Evolutionary conservation across 2,113 vertebrate genomes (phyloP), one percentile per base, ranked within the genome.

Genomic region (Lepus timidus): DNA sequence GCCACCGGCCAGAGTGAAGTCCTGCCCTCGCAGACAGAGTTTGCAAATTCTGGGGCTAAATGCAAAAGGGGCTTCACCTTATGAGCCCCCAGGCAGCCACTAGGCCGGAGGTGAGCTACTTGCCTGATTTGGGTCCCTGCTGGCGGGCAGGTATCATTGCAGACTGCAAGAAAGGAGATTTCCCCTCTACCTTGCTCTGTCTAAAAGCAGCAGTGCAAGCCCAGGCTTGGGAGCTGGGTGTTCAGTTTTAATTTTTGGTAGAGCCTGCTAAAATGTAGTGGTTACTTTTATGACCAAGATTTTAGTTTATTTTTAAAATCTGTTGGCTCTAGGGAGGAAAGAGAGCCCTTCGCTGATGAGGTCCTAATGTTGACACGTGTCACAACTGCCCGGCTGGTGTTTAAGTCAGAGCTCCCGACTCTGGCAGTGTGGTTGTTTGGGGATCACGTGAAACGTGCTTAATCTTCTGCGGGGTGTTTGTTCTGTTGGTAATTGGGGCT

Each of bases 281-380:
- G 85, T 87, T 95, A 64, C 88, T 86, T 93, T 90, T 58, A 44
- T 86, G 71, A 93, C 88, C 86, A 73, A n/a, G 51, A 88, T 20
- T 81, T 88, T 64, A 52, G 87, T 90, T 90, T 95, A 70, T 85
- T 94, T 96, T 95, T 91, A 17, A 61, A 79, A 86, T 70, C 44
- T 87, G 86, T 94, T 82, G 86, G 78, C 85, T 90, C 52, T 67
- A 2, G 83, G 79, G 75, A 93, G 64, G 62, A 82, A 67, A 74
- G 76, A 44, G 31, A 73, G 52, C 44, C 65, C 90, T 91, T 70
- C 52, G 22, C 49, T 84, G 82, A 76, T 25, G 64, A 93, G 67
- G 52, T 44, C 88, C 80, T 62, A 36, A 58, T 86, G 85, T 75
- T 96, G 92, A 87, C 79, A 82, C 55, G 0, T 74, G 65, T n/a